Percentiles rank a stretch among this genome's conserved stretches.
These are phyloP conservation scores for Orchesella flavescens DNA, from an alignment of 2,888 invertebrate species.

Conservation along the genomic window DNA sequence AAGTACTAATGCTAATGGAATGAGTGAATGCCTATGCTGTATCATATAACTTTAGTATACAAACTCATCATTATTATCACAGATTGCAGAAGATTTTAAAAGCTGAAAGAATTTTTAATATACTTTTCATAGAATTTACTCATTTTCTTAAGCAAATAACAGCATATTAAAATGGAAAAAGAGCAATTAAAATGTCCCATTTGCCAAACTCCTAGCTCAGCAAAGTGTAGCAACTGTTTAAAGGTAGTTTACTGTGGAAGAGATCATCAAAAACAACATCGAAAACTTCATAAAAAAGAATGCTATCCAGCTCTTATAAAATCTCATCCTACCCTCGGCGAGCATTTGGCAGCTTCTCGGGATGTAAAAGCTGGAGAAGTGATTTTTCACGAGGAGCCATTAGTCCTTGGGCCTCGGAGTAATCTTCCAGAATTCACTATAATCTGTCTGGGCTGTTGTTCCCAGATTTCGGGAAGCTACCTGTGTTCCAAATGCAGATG, in stretches of 20 bases:
- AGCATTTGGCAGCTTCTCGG: constrained; percentile 82
- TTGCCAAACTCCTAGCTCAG: constrained; percentile 79
- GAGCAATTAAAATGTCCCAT: constrained; percentile 76
- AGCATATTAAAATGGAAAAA: background rate
- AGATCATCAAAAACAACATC: constrained; percentile 81
- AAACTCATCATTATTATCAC: background rate
- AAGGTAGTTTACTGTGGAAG: constrained; percentile 81
- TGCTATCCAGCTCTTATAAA: constrained; percentile 79
- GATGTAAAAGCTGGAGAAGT: constrained; percentile 82
- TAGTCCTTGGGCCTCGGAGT: constrained; percentile 81
- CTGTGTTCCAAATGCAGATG: constrained; percentile 77
- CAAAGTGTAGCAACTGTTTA: constrained; percentile 82
- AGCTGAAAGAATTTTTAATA: background rate
- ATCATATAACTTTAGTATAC: background rate
- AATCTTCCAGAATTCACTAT: constrained; percentile 47
- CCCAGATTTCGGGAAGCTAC: constrained; percentile 72
- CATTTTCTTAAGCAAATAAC: no score
- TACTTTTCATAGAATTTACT: background rate
- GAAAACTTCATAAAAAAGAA: constrained; percentile 79
- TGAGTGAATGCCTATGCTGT: no score
- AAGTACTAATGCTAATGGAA: background rate
- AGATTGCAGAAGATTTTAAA: no score
- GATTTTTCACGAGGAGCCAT: constrained; percentile 82
- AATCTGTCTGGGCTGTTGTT: constrained; percentile 86
- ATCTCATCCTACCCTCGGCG: constrained; percentile 78